Evolutionary conservation across 2,113 vertebrate species (phyloP).

Genomic region (Pangasianodon hypophthalmus): DNA sequence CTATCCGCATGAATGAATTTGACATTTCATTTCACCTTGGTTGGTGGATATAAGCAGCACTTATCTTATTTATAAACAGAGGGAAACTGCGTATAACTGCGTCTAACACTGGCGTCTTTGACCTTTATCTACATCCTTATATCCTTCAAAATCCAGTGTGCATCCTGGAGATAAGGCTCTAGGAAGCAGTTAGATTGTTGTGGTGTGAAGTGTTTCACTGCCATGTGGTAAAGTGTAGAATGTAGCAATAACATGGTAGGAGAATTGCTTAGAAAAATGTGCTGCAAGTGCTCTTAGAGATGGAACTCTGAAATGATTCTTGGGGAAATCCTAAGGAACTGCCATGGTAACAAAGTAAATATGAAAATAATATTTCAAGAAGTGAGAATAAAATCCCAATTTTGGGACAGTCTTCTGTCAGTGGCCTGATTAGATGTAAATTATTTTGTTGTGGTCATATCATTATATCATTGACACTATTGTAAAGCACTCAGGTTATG

Average conservation of each 20-base stretch:
- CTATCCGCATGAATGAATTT: not conserved
- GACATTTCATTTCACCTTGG: not conserved
- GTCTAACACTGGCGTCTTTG: not conserved
- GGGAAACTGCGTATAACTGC: not conserved
- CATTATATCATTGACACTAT: no score
- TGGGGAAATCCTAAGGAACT: not conserved
- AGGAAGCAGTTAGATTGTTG: slow-evolving; percentile 10
- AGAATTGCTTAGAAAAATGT: not conserved
- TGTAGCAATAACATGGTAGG: not conserved
- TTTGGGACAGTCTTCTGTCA: no score
- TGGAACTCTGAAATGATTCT: not conserved
- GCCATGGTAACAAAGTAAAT: not conserved
- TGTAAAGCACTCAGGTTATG: no score
- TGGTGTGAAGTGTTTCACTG: not conserved
- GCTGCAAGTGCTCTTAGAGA: not conserved
- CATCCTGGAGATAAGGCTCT: slow-evolving; percentile 40
- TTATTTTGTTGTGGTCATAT: no score
- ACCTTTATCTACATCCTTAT: not conserved
- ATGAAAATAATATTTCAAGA: not conserved
- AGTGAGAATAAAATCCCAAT: no score
- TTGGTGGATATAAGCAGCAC: not conserved
- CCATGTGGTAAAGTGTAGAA: slow-evolving; percentile 10
- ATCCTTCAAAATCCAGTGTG: slow-evolving; percentile 39
- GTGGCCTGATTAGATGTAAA: not conserved
- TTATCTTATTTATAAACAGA: not conserved